phyloP scores from a whole-genome alignment of 2,888 invertebrate species.

The Marasmarcha lunaedactyla region DNA sequence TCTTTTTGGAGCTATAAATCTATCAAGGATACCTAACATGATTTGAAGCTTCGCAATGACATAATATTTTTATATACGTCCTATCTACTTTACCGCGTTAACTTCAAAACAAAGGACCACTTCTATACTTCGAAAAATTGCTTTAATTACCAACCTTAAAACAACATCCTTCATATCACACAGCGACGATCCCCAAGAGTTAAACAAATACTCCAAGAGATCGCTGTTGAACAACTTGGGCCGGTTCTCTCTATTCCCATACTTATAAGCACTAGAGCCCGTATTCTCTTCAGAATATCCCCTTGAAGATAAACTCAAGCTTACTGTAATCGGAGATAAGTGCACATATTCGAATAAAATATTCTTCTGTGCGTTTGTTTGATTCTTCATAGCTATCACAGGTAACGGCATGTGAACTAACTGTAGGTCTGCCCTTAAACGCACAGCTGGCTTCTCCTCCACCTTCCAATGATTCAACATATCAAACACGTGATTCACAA shows the following conservation, averaged over 20 bases:
- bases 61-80: too few species aligned
- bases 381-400: conserved; percentile 50
- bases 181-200: conserved; percentile 73
- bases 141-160: conserved; percentile 70
- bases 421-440: conserved; percentile 67
- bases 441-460: conserved; percentile 69
- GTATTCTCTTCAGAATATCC: conserved; percentile 46
- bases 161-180: conserved; percentile 76
- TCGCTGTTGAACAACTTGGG: conserved; percentile 69
- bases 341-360: conserved; percentile 70
- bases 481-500: conserved; percentile 73
- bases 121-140: too few species aligned
- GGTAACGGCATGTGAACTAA: conserved; percentile 71
- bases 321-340: conserved; percentile 70
- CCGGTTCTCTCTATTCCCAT: conserved; percentile 46
- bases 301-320: conserved; percentile 71
- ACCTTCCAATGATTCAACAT: conserved; percentile 72
- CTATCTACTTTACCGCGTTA: too few species aligned
- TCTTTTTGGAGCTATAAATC: too few species aligned
- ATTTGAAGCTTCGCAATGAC: too few species aligned
- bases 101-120: too few species aligned
- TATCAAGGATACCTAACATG: too few species aligned
- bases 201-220: conserved; percentile 72
- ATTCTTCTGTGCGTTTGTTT: conserved; percentile 38
- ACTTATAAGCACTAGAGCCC: conserved; percentile 31